Base-by-base conservation (phyloP, 2,888 invertebrate genomes). In the Coelopa pilipes region DNA sequence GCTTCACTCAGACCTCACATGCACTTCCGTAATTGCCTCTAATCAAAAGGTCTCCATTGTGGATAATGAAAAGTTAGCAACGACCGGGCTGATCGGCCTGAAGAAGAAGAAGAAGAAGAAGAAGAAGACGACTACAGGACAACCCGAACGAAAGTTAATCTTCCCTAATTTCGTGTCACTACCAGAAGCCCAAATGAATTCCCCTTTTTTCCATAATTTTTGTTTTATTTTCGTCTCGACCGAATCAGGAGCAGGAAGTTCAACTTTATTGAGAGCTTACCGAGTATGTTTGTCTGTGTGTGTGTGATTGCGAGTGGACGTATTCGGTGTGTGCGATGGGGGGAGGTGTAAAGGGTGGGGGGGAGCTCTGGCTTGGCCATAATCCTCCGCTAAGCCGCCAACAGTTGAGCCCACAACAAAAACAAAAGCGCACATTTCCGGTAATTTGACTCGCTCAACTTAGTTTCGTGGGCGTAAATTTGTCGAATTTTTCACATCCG, bases 391-490 rank as follows among this genome's bases (percentile, higher is more conserved):
- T 34, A 7, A 7, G 34, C 34, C 34, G 34, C 34, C 34, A 34
- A 34, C 53, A 12, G 57, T 24, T 59, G 57, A 21, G 19, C 57
- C 24, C 15, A 59, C 57, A 59, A 59, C 57, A 59, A 57, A 59
- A 59, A 19, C 19, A 21, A 59, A 59, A 24, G 21, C 11, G 12
- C 19, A 59, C 19, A 21, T 59, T 59, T 24, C 21, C 13, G 57
- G 11, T 59, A 59, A 59, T 59, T 59, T 59, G 24, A 59, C 57
- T 59, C 57, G 24, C 19, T 12, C 57, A 13, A 59, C 24, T 59
- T 21, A 59, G 57, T 59, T 59, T 59, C 7, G 13, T 21, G 57
- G 57, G 13, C 57, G 21, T 59, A 21, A 59, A 59, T 59, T 59
- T 59, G 57, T 59, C 24, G 57, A 15, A 3, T 57, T 57, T 57